phyloP scores from a whole-genome alignment of 2,888 invertebrate species.

The Merodon equestris region DNA sequence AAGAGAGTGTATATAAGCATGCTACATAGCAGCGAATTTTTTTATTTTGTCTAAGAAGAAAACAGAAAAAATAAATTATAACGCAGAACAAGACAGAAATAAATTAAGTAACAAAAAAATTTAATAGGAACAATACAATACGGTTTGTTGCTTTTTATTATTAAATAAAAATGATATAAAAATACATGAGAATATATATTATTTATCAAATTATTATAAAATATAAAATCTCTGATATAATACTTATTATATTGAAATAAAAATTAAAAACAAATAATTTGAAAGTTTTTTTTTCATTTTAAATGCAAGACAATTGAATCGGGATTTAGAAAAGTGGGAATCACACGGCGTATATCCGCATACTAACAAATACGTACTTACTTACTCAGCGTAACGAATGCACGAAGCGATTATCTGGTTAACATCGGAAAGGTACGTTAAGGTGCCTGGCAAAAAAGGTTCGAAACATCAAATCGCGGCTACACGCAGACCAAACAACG shows the following conservation, averaged over 20 bases:
- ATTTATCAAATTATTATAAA: constrained; percentile 53
- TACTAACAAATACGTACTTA: too few species aligned
- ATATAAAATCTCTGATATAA: constrained; percentile 55
- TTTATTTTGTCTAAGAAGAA: constrained; percentile 45
- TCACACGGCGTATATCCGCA: too few species aligned
- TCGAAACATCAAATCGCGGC: too few species aligned
- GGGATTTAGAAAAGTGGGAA: too few species aligned
- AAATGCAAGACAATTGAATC: too few species aligned
- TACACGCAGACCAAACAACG: too few species aligned
- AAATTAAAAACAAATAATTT: constrained; percentile 29
- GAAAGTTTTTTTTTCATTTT: constrained; percentile 2
- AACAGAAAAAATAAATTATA: constrained; percentile 22
- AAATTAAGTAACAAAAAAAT: constrained; percentile 26
- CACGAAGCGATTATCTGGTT: too few species aligned
- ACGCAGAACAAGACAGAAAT: constrained; percentile 31
- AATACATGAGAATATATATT: constrained; percentile 53
- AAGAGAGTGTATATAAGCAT: constrained; percentile 67
- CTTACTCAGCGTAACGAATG: too few species aligned
- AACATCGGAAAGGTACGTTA: too few species aligned
- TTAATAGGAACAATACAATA: constrained; percentile 39
- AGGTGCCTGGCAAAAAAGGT: too few species aligned
- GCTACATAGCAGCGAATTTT: constrained; percentile 59
- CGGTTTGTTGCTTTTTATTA: constrained; percentile 67
- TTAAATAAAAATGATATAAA: constrained; percentile 55
- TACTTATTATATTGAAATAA: constrained; percentile 61